Conservation (phyloP, 2,888 invertebrate genomes). For the Oligia fasciuncula region DNA sequence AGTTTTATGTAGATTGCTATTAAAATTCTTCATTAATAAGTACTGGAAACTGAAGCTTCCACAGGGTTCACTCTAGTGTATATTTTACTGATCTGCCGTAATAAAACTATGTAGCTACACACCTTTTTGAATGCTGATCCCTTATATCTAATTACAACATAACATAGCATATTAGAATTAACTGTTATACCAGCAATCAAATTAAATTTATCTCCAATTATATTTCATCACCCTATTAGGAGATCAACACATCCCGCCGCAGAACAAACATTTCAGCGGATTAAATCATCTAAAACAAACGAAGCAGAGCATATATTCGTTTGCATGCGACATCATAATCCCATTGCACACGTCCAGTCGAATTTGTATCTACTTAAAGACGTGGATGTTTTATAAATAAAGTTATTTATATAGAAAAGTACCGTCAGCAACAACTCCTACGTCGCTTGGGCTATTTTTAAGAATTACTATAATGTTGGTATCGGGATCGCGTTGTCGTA, state of each 20-base stretch:
- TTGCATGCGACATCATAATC: slow-evolving; percentile 66
- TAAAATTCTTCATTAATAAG: neutral
- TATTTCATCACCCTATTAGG: slow-evolving; percentile 47
- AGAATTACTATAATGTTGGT: slow-evolving; percentile 66
- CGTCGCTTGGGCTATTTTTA: slow-evolving; percentile 63
- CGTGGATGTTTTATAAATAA: slow-evolving; percentile 74
- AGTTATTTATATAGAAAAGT: slow-evolving; percentile 68
- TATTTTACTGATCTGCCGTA: neutral
- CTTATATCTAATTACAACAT: neutral
- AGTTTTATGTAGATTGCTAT: slow-evolving; percentile 15
- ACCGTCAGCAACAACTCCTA: slow-evolving; percentile 69
- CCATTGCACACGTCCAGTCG: slow-evolving; percentile 69
- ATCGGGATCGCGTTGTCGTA: slow-evolving; percentile 43
- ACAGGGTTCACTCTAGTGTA: too few relatives aligned
- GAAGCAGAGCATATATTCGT: slow-evolving; percentile 60
- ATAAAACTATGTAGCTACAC: neutral
- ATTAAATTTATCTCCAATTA: slow-evolving; percentile 34
- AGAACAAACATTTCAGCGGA: slow-evolving; percentile 25
- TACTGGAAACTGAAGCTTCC: neutral
- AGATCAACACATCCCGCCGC: slow-evolving; percentile 29
- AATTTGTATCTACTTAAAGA: slow-evolving; percentile 66
- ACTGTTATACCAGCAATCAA: slow-evolving; percentile 7
- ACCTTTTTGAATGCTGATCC: neutral
- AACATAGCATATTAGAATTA: slow-evolving; percentile 16
- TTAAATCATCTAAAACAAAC: slow-evolving; percentile 25